Conservation (phyloP, 2,797 vertebrate genomes). For the Lemur catta region DNA sequence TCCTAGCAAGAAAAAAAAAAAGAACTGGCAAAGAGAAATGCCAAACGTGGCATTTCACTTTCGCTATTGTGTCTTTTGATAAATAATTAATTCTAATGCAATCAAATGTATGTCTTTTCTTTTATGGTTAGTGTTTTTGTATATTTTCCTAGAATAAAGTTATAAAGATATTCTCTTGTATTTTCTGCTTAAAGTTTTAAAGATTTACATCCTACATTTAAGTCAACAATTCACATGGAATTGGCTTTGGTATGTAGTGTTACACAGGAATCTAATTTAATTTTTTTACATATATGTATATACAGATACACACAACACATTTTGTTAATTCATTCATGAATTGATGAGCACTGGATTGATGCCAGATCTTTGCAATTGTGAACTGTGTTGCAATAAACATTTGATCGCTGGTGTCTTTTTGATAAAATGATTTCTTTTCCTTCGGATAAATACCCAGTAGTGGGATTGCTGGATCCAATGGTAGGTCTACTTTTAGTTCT, state of each 20-base stretch:
- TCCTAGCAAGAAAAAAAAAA: background rate
- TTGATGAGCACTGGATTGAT: too few relatives aligned
- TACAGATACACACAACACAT: too few relatives aligned
- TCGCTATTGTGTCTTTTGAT: background rate
- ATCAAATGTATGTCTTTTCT: background rate
- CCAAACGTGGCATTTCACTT: background rate
- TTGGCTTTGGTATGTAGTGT: background rate
- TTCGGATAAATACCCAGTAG: too few relatives aligned
- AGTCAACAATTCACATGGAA: background rate
- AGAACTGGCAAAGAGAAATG: background rate
- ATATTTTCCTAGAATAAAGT: background rate
- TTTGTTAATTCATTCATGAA: too few relatives aligned
- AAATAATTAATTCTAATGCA: background rate
- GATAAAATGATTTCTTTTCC: too few relatives aligned
- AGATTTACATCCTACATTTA: background rate
- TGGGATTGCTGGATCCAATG: too few relatives aligned
- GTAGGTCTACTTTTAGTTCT: too few relatives aligned
- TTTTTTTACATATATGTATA: background rate
- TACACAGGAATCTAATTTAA: background rate
- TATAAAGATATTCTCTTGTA: background rate
- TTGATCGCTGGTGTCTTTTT: too few relatives aligned
- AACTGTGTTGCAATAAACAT: too few relatives aligned
- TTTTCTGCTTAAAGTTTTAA: background rate
- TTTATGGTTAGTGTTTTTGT: background rate
- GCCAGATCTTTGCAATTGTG: too few relatives aligned